These are phyloP conservation scores for Pachliopta kotzebuea DNA, from an alignment of 2,888 invertebrate species.

Conservation along the genomic window DNA sequence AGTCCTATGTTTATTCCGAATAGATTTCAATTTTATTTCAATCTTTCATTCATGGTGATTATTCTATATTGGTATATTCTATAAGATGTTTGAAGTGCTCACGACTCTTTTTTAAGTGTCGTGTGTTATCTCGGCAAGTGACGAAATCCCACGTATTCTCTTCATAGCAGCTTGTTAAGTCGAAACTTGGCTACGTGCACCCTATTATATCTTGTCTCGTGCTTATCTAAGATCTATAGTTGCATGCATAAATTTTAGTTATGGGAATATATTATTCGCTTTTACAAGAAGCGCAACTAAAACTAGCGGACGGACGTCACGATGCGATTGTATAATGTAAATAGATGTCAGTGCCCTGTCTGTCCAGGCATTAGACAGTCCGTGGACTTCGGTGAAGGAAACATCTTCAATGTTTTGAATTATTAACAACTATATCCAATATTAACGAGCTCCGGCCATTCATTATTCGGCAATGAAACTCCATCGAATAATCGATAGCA, in stretches of 20 bases:
- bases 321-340: constrained; percentile 60
- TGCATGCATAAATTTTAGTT: constrained; percentile 29
- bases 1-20: background rate
- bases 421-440: constrained; percentile 34
- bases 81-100: constrained; percentile 48
- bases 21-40: too few relatives aligned
- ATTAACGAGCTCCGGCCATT: constrained; percentile 36
- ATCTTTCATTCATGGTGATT: constrained; percentile 44
- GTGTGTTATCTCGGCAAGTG: constrained; percentile 64
- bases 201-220: constrained; percentile 19
- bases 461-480: constrained; percentile 39
- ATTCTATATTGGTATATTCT: constrained; percentile 44
- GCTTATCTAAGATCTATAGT: constrained; percentile 26
- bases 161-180: constrained; percentile 25
- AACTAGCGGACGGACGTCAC: constrained; percentile 54
- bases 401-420: constrained; percentile 40
- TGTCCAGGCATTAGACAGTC: constrained; percentile 38
- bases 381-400: constrained; percentile 50
- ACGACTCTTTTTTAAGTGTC: constrained; percentile 47
- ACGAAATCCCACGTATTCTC: constrained; percentile 45
- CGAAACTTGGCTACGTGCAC: constrained; percentile 13
- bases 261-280: constrained; percentile 31
- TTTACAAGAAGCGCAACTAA: constrained; percentile 58
- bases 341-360: constrained; percentile 39
- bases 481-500: constrained; percentile 22